phyloP scores from a whole-genome alignment of 1,140 invertebrate genomes.

The Schlechtendalia chinensis region DNA sequence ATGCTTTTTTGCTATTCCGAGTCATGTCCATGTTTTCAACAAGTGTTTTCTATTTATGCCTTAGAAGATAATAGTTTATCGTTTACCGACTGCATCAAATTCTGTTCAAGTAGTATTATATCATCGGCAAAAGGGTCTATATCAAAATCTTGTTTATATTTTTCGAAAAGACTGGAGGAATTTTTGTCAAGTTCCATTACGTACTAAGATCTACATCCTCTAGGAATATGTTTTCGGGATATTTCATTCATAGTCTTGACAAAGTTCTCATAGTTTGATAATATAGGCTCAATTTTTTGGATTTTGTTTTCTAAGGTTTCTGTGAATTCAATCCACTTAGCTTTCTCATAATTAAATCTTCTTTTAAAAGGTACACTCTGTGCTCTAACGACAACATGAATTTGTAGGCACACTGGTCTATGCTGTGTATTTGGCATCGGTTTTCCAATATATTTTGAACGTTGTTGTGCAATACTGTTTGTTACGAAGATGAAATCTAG shows the following conservation, averaged over 20 bases:
- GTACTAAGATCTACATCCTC: not conserved
- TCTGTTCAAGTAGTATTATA: constrained; percentile 1
- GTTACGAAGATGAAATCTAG: constrained; percentile 30
- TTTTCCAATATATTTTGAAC: not conserved
- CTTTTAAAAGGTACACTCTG: too few relatives aligned
- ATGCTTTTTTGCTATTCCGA: not conserved
- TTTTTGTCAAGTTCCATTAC: not conserved
- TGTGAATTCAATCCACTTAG: too few relatives aligned
- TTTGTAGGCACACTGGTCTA: too few relatives aligned
- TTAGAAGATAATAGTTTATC: not conserved
- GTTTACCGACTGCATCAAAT: constrained; percentile 8
- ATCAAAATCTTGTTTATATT: constrained; percentile 11
- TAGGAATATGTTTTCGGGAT: not conserved
- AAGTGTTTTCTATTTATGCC: not conserved
- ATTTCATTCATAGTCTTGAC: not conserved
- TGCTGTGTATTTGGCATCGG: not conserved
- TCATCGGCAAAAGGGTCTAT: not conserved
- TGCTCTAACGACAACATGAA: too few relatives aligned
- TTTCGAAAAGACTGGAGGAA: not conserved
- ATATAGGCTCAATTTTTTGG: not conserved
- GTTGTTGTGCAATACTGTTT: constrained; percentile 1
- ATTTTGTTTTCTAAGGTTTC: not conserved
- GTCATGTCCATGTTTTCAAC: not conserved
- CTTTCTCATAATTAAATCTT: constrained; percentile 5
- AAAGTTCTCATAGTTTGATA: not conserved